Evolutionary conservation across 2,113 vertebrate genomes (phyloP), one percentile per base, ranked within the genome.

Genomic region (Nanorana parkeri): DNA sequence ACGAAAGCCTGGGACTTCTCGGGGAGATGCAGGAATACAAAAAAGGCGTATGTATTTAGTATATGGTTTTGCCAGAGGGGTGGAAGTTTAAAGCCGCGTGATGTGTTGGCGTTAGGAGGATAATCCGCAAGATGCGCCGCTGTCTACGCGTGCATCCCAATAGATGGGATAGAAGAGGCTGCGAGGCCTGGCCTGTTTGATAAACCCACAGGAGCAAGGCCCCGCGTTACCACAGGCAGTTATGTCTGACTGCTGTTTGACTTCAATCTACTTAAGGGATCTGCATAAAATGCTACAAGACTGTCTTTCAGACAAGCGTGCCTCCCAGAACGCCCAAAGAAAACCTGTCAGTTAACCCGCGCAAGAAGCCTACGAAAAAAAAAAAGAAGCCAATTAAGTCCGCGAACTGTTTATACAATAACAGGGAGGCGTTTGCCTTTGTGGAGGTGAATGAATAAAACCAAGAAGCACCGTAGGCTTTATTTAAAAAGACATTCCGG

Each of bases 1-100:
- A 93, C 92, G 90, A 93, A 47, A 92, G 91, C 91, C 92, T 85
- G 82, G 85, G 87, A 90, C 91, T 91, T 90, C 89, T 87, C 54
- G 89, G 89, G 89, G 88, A 78, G 87, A 84, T 52, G 19, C 85
- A 86, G 93, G 92, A 94, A 93, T 91, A 94, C 91, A 89, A 94
- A 90, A 80, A 86, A 78, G 64, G 85, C 87, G 84, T 55, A 88
- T 89, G 86, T 84, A 91, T 88, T 86, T 86, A 90, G 87, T 74
- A 86, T 85, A 80, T 83, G 68, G 87, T 90, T 94, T n/a, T 90
- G 94, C 94, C 95, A 92, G 92, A 94, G 95, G 95, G 91, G 88
- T 58, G 90, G 92, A 92, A 94, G 93, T 95, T 95, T 95, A 94
- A 96, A 96, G 93, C 90, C 95, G 95, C 93, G 93, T 95, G 95